Evolutionary conservation across 2,888 invertebrate genomes (phyloP).

Genomic region (Oxystoma pomonae): DNA sequence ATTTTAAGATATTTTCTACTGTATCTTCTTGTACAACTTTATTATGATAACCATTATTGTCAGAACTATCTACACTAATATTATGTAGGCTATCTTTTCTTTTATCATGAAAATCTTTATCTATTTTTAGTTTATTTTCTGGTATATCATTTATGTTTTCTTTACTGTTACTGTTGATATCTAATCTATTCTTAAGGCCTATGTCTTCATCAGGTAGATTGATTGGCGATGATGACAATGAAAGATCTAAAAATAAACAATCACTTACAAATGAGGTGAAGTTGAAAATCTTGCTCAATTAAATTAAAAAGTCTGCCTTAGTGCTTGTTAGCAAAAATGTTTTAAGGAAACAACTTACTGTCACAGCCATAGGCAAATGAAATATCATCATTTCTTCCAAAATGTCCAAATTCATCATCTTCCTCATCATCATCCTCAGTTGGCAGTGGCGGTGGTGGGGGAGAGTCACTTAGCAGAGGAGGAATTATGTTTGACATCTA

Average conservation of each 20-base stretch:
- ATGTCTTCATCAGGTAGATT: slow-evolving; percentile 29
- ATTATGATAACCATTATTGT: slow-evolving; percentile 1
- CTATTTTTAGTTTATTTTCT: slow-evolving; percentile 17
- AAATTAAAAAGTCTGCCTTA: too few relatives aligned
- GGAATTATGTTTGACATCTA: slow-evolving; percentile 52
- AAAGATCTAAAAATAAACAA: slow-evolving; percentile 22
- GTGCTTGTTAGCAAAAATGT: too few relatives aligned
- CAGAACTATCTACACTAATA: slow-evolving; percentile 5
- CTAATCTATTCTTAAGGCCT: slow-evolving; percentile 24
- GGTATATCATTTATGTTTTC: slow-evolving; percentile 13
- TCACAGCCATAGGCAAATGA: slow-evolving; percentile 39
- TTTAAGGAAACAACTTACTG: slow-evolving; percentile 36
- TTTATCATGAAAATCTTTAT: slow-evolving; percentile 39
- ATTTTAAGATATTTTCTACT: background rate
- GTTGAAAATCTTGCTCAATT: too few relatives aligned
- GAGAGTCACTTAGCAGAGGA: slow-evolving; percentile 54
- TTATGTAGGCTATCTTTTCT: slow-evolving; percentile 28
- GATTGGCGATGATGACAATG: slow-evolving; percentile 30
- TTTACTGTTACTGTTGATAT: slow-evolving; percentile 30
- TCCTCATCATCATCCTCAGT: slow-evolving; percentile 47
- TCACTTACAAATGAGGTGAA: too few relatives aligned
- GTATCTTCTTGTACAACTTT: background rate
- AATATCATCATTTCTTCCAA: slow-evolving; percentile 49
- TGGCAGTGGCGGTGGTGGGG: slow-evolving; percentile 56
- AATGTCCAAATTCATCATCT: slow-evolving; percentile 60